These are phyloP conservation scores for Drosophila tani DNA, from an alignment of 1,140 invertebrate species.

Conservation along the genomic window DNA sequence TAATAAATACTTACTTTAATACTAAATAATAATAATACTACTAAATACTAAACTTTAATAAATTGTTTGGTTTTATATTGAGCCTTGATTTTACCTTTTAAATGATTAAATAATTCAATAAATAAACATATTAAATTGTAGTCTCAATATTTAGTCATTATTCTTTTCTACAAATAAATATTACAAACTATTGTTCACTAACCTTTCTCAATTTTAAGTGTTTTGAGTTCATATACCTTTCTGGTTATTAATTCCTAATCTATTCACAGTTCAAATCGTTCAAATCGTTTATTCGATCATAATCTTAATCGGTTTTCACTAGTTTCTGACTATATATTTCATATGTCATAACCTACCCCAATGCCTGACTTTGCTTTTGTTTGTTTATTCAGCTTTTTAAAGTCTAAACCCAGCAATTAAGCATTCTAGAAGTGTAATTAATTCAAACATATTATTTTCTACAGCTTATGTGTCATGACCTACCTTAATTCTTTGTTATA, in stretches of 20 bases:
- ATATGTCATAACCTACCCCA: constrained; percentile 15
- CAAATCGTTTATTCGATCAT: neutral
- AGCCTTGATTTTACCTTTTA: neutral
- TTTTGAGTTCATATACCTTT: neutral
- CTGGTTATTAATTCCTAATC: neutral
- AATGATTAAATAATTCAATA: neutral
- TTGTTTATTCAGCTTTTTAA: neutral
- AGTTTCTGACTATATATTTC: neutral
- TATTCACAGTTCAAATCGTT: neutral
- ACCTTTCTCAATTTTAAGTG: too few relatives aligned
- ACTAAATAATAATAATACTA: too few relatives aligned
- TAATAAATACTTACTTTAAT: too few relatives aligned
- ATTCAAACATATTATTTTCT: neutral
- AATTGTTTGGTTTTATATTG: too few relatives aligned
- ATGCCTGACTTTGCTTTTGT: neutral
- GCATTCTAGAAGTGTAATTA: constrained; percentile 11
- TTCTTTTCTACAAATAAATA: neutral
- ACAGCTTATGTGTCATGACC: constrained; percentile 11
- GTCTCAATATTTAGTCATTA: neutral
- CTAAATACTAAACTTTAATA: too few relatives aligned
- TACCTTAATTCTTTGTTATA: neutral
- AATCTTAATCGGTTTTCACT: neutral
- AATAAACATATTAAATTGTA: too few relatives aligned
- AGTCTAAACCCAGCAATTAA: neutral
- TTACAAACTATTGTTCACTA: too few relatives aligned